These are phyloP conservation scores for Vipera latastei DNA, from an alignment of 2,797 vertebrate genomes.

Conservation along the genomic window DNA sequence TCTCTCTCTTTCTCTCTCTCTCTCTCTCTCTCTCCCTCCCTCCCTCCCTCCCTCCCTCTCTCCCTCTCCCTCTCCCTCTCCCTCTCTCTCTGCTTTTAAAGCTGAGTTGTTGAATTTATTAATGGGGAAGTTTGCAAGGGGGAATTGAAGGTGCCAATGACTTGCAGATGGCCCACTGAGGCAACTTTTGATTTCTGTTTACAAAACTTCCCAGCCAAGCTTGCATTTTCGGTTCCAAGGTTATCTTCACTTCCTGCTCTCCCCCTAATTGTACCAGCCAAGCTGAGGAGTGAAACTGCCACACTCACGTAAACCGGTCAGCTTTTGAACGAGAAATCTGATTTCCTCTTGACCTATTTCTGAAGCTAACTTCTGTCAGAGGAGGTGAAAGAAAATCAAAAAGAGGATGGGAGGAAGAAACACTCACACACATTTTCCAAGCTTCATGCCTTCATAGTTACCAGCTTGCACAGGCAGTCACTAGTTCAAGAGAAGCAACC, in stretches of 20 bases:
- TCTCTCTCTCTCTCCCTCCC: too few relatives aligned
- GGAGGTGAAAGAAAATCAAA: conserved; percentile 49
- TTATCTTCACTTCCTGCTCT: neutral
- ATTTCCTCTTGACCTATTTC: conserved; percentile 69
- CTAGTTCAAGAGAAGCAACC: neutral
- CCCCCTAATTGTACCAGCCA: neutral
- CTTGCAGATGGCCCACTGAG: conserved; percentile 6
- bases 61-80: too few relatives aligned
- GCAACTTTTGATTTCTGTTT: neutral
- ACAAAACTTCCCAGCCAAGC: conserved; percentile 30
- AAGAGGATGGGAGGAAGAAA: neutral
- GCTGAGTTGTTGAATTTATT: neutral
- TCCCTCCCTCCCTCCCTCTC: neutral
- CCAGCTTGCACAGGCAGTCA: conserved; percentile 52
- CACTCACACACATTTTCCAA: conserved; percentile 42
- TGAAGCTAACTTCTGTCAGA: conserved; percentile 54
- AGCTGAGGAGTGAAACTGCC: conserved; percentile 24
- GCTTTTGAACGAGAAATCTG: conserved; percentile 57
- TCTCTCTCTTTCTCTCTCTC: too few relatives aligned
- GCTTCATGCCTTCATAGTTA: conserved; percentile 42
- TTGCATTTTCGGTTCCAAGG: conserved; percentile 21
- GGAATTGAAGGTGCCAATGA: conserved; percentile 18
- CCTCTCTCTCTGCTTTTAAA: too few relatives aligned
- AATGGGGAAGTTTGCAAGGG: neutral
- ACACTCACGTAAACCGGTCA: conserved; percentile 66